These are phyloP conservation scores for Lagocephalus sceleratus DNA, from an alignment of 2,797 vertebrate species.

Conservation along the genomic window DNA sequence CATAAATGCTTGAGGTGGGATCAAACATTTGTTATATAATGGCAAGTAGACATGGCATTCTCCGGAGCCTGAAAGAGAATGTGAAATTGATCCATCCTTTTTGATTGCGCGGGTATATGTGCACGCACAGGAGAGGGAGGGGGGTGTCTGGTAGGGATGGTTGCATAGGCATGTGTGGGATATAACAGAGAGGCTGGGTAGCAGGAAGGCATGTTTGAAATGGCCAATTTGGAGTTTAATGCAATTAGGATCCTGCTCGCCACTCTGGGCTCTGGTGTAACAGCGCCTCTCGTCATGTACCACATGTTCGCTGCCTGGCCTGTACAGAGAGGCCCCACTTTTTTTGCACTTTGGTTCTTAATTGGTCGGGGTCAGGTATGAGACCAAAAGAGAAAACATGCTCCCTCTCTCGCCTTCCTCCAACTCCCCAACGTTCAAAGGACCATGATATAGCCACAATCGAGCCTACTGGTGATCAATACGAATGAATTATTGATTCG, in stretches of 20 bases:
- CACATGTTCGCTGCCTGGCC: too few relatives aligned
- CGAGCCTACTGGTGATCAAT: constrained; percentile 26
- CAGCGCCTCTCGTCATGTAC: constrained; percentile 8
- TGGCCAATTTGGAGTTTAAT: constrained; percentile 6
- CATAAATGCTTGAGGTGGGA: constrained; percentile 43
- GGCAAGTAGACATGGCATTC: constrained; percentile 46
- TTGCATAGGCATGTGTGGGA: constrained; percentile 18
- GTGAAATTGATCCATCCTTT: constrained; percentile 62
- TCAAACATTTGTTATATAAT: constrained; percentile 49
- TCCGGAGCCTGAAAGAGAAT: constrained; percentile 52
- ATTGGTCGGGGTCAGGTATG: constrained; percentile 11
- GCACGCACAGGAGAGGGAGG: constrained; percentile 19
- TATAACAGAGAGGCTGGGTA: constrained; percentile 6
- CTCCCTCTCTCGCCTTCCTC: background rate
- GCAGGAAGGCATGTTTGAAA: constrained; percentile 6
- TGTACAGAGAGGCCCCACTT: background rate
- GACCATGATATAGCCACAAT: constrained; percentile 21
- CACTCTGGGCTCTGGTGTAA: constrained; percentile 5
- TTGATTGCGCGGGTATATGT: constrained; percentile 42
- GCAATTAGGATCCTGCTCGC: background rate
- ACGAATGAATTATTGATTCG: constrained; percentile 26
- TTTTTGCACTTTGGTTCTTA: constrained; percentile 7
- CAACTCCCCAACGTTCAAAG: constrained; percentile 3
- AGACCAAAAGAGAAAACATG: constrained; percentile 8
- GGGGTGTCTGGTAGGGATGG: constrained; percentile 17